Conservation (phyloP, 2,888 invertebrate genomes). For the Andrena flavipes region DNA sequence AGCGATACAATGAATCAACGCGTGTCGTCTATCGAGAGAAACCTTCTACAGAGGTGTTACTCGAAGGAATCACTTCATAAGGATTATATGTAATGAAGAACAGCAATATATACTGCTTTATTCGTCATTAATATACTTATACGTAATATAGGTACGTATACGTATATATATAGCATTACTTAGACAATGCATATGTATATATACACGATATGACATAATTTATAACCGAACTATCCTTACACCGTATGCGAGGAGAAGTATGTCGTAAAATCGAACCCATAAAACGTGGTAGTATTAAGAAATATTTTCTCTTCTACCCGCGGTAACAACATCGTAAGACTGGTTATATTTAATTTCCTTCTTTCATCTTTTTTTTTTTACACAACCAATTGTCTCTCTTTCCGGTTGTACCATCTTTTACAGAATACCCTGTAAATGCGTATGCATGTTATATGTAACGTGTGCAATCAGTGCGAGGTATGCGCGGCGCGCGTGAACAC, state of each 20-base stretch:
- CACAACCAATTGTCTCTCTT: slow-evolving; percentile 52
- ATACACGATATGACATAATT: slow-evolving; percentile 72
- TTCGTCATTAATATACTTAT: slow-evolving; percentile 79
- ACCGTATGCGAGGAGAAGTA: slow-evolving; percentile 65
- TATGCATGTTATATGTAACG: slow-evolving; percentile 20
- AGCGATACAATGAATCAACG: slow-evolving; percentile 43
- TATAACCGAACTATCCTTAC: slow-evolving; percentile 66
- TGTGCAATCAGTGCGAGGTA: not conserved
- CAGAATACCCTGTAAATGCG: slow-evolving; percentile 72
- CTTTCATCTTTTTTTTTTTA: slow-evolving; percentile 37
- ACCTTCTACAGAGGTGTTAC: slow-evolving; percentile 28
- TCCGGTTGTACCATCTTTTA: slow-evolving; percentile 67
- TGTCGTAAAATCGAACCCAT: slow-evolving; percentile 58
- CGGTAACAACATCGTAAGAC: slow-evolving; percentile 49
- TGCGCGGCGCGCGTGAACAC: not conserved
- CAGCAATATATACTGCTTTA: slow-evolving; percentile 77
- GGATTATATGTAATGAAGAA: slow-evolving; percentile 48
- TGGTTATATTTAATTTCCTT: slow-evolving; percentile 37
- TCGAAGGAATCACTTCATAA: slow-evolving; percentile 37
- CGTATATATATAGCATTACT: slow-evolving; percentile 66
- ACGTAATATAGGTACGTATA: slow-evolving; percentile 70
- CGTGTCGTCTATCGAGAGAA: slow-evolving; percentile 28
- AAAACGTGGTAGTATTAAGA: slow-evolving; percentile 52
- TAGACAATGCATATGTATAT: slow-evolving; percentile 76
- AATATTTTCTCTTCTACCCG: slow-evolving; percentile 48